Evolutionary conservation across 92 coral and sea anemone species (phyloP).

Genomic region (Desmophyllum pertusum): DNA sequence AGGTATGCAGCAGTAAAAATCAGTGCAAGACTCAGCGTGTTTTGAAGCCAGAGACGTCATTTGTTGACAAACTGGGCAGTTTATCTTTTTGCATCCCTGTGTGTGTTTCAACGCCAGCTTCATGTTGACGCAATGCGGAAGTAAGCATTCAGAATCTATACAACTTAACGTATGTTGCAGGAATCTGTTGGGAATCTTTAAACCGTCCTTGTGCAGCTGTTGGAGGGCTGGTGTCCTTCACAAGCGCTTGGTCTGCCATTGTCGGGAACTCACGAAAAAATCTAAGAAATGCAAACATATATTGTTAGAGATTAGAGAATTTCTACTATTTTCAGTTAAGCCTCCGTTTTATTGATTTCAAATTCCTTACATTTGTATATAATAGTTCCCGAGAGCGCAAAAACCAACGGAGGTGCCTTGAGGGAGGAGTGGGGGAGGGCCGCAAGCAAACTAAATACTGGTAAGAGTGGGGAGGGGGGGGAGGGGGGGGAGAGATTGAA

Average conservation of each 20-base stretch:
- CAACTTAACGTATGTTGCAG: slow-evolving; percentile 25
- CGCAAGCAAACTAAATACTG: too few relatives aligned
- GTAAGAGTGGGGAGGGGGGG: too few relatives aligned
- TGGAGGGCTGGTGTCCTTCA: neutral
- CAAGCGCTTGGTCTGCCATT: neutral
- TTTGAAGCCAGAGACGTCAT: slow-evolving; percentile 28
- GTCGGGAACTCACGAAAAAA: neutral
- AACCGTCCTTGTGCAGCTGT: neutral
- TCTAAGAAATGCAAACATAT: neutral
- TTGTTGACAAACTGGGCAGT: slow-evolving; percentile 10
- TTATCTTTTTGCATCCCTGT: neutral
- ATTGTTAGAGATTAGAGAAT: neutral
- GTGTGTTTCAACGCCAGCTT: slow-evolving; percentile 30
- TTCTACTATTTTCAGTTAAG: neutral
- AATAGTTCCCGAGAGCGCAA: too few relatives aligned
- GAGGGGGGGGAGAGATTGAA: too few relatives aligned
- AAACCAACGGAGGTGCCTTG: too few relatives aligned
- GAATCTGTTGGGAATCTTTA: slow-evolving; percentile 1
- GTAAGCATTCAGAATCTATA: slow-evolving; percentile 1
- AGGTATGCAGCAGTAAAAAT: slow-evolving; percentile 20
- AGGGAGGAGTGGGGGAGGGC: too few relatives aligned
- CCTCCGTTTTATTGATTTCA: neutral
- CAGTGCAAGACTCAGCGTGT: slow-evolving; percentile 21
- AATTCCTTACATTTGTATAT: too few relatives aligned
- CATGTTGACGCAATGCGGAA: slow-evolving; percentile 32